A percentile compares a stretch with the other conserved stretches of the same genome.
phyloP scores from a whole-genome alignment of 2,113 vertebrate genomes.

The human region DNA sequence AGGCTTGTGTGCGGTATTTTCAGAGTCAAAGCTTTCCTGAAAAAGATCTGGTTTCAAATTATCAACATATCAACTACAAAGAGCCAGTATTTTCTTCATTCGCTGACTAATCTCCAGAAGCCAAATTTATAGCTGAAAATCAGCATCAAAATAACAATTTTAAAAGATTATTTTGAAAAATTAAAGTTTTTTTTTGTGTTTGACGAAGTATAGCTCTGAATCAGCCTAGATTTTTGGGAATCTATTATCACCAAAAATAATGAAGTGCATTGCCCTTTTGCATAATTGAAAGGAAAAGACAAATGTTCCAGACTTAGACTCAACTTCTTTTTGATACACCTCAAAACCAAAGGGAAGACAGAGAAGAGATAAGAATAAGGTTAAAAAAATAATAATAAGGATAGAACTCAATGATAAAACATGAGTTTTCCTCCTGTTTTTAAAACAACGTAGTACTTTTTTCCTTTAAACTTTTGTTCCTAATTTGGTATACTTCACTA shows the following conservation, averaged over 20 bases:
- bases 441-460: neutral
- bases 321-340: neutral
- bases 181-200: neutral
- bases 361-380: neutral
- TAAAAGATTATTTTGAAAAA: neutral
- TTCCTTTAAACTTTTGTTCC: neutral
- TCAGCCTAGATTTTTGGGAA: neutral
- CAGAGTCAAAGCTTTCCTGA: neutral
- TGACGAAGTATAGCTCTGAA: neutral
- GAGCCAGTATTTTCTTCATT: conserved; percentile 19
- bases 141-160: neutral
- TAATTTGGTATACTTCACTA: neutral
- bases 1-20: neutral
- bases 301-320: neutral
- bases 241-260: neutral
- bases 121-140: conserved; percentile 13
- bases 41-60: neutral
- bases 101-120: neutral
- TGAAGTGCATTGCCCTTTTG: neutral
- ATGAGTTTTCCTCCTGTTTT: neutral
- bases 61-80: neutral
- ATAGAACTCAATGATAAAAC: neutral
- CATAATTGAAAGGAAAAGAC: neutral
- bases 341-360: neutral
- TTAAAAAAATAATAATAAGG: neutral